A percentile compares a stretch with the other conserved stretches of the same genome.
phyloP scores from a whole-genome alignment of 1,140 invertebrate genomes.

The Aphelenchoides besseyi region DNA sequence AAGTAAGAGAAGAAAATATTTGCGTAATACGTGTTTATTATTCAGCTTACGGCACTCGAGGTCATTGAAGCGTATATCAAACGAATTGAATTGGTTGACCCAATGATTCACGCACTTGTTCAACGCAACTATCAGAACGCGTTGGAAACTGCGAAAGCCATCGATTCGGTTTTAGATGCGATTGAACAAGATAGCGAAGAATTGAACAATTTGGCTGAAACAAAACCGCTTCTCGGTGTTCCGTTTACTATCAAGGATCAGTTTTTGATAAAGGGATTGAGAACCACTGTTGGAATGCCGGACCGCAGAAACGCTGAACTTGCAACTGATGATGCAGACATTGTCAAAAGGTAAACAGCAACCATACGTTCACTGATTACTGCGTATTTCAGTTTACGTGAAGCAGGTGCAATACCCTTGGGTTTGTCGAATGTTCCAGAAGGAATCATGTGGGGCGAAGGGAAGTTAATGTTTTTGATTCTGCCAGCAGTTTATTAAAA shows the following conservation, averaged over 20 bases:
- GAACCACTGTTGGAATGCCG: constrained; percentile 31
- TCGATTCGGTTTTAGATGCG: constrained; percentile 39
- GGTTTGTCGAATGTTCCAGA: constrained; percentile 81
- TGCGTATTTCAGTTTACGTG: constrained; percentile 49
- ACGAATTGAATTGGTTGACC: constrained; percentile 37
- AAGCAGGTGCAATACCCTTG: constrained; percentile 75
- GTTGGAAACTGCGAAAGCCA: constrained; percentile 20
- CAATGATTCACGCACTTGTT: constrained; percentile 38
- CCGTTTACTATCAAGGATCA: constrained; percentile 61
- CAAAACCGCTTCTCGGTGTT: constrained; percentile 55
- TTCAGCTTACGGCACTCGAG: constrained; percentile 20
- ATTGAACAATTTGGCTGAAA: constrained; percentile 38
- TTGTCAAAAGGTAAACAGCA: constrained; percentile 24
- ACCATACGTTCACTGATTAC: no score
- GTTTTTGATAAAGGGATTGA: constrained; percentile 49
- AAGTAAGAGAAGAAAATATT: constrained; percentile 30
- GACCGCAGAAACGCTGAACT: no score
- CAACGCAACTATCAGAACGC: constrained; percentile 37
- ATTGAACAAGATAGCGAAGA: constrained; percentile 43
- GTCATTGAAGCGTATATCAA: constrained; percentile 49
- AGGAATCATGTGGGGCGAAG: constrained; percentile 78
- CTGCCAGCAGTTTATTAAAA: not conserved
- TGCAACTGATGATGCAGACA: constrained; percentile 32
- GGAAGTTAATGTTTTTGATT: not conserved
- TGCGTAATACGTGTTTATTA: not conserved